Evolutionary conservation across 2,797 vertebrate genomes (phyloP), one percentile per base, ranked within the genome.

Genomic region (Rousettus madagascariensis): DNA sequence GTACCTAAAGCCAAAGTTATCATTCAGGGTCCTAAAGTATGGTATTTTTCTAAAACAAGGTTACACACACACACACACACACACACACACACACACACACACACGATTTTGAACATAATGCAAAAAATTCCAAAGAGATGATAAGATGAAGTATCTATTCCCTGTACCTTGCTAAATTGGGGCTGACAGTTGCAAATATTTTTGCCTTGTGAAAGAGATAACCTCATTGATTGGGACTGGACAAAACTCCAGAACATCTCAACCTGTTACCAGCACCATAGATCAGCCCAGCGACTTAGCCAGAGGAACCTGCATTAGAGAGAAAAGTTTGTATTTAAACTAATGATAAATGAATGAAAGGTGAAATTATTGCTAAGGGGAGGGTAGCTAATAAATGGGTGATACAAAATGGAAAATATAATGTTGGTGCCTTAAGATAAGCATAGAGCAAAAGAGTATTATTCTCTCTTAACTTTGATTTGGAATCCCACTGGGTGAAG

Each of bases 91-190:
- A 49, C 13, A 49, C 46, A 49, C 46, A 49, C 46, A 49, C 46
- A 49, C 46, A 49, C 3, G 49, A 49, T 49, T 49, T 49, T 49
- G 49, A 49, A 49, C 49, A 5, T 49, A 49, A 82, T 66, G 33
- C 65, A 88, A 79, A 96, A 96, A 94, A 26, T 69, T 66, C 28
- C 38, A 57, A 72, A 84, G 5, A 22, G 22, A 66, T 43, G 61
- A 55, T 69, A 16, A 30, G 6, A 26, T 77, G 15, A 20, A 68
- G 53, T 22, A 51, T 88, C 84, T 63, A 12, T 33, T 65, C 36
- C 88, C 15, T 51, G n/a, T 3, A 65, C 78, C 30, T 90, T 59
- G 43, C 24, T 84, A 69, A 55, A 20, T 16, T 88, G 36, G n/a
- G 43, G 3, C 26, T 80, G 17, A 78, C 33, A 28, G 11, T 94